A percentile compares a stretch with the other conserved stretches of the same genome.
These are phyloP conservation scores for Oryzias javanicus DNA, from an alignment of 2,113 vertebrate species.

Conservation along the genomic window DNA sequence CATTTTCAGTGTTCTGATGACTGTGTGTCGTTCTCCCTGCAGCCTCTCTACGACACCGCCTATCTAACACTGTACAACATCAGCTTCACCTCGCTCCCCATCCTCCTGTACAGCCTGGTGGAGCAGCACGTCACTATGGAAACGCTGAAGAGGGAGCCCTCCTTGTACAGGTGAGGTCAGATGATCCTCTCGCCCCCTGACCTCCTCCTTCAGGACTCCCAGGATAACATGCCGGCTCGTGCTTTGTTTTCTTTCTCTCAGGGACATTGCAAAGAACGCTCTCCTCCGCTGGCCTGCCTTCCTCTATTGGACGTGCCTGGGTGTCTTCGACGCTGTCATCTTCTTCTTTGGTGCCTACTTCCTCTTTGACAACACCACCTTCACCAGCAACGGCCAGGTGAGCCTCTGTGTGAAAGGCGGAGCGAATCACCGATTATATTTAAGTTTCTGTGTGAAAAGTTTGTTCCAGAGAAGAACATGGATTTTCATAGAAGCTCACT, in stretches of 20 bases:
- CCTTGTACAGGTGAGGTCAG: conserved; percentile 86
- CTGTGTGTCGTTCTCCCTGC: conserved; percentile 32
- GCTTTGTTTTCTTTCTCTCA: conserved; percentile 40
- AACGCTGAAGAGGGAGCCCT: conserved; percentile 87
- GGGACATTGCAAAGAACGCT: conserved; percentile 94
- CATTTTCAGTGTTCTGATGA: conserved; percentile 8
- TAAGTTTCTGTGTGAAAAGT: conserved; percentile 14
- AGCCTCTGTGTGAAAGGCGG: conserved; percentile 31
- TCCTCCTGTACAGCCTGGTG: conserved; percentile 93
- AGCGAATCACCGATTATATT: not conserved
- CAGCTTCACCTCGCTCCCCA: conserved; percentile 98
- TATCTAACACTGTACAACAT: conserved; percentile 99
- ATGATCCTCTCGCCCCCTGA: not conserved
- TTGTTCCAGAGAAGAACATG: conserved; percentile 24
- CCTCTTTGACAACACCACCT: conserved; percentile 91
- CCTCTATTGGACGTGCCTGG: conserved; percentile 95
- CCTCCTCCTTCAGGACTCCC: not conserved
- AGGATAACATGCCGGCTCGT: not conserved
- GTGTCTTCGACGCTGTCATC: conserved; percentile 90
- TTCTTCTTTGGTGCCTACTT: conserved; percentile 99
- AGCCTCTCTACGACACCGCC: conserved; percentile 97
- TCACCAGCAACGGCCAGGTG: conserved; percentile 98
- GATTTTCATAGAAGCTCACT: conserved; percentile 39
- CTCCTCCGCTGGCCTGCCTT: conserved; percentile 92
- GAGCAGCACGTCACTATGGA: conserved; percentile 92